Conservation (phyloP, 2,888 invertebrate species). For the Chaitophorus viminalis region DNA sequence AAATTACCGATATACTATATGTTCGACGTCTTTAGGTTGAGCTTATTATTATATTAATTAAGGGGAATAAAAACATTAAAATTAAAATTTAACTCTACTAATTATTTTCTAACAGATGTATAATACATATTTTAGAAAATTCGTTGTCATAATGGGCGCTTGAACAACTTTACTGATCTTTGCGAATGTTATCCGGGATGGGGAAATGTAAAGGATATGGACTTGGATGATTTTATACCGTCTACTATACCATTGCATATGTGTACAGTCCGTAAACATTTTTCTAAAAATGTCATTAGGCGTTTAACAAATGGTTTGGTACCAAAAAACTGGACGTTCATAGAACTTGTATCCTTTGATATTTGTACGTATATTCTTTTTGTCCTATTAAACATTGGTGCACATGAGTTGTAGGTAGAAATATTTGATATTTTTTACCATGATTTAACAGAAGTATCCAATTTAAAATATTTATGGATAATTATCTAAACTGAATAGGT, state of each 20-base stretch:
- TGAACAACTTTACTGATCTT: conserved; percentile 10
- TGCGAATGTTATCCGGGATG: conserved; percentile 59
- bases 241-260: conserved; percentile 28
- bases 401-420: no score
- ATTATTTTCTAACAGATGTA: no score
- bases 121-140: conserved; percentile 20
- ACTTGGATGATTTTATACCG: conserved; percentile 41
- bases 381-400: neutral
- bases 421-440: no score
- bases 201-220: conserved; percentile 19
- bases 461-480: no score
- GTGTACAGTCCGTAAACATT: conserved; percentile 1
- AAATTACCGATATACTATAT: neutral
- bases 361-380: neutral
- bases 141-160: conserved; percentile 55
- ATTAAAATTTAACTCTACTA: no score
- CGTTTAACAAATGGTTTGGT: neutral
- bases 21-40: neutral
- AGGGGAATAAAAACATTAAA: neutral
- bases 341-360: conserved; percentile 33
- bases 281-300: neutral
- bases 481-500: no score
- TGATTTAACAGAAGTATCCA: no score
- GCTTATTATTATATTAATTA: neutral
- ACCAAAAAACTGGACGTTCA: neutral